Conservation (phyloP, 2,113 vertebrate species). For the human (Homo sapiens) region GRCh38 chr12:48089001-48089500, state of each 20-base stretch:
- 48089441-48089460: slow-evolving; percentile 43
- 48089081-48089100: slow-evolving; percentile 74
- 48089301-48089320: slow-evolving; percentile 82
- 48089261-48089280: slow-evolving; percentile 82
- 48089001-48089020: slow-evolving; percentile 48
- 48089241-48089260: slow-evolving; percentile 82
- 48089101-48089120: slow-evolving; percentile 71
- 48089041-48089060: slow-evolving; percentile 70
- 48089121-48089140: slow-evolving; percentile 78
- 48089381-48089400: slow-evolving; percentile 67
- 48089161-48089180: slow-evolving; percentile 80
- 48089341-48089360: slow-evolving; percentile 78
- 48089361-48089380: slow-evolving; percentile 76
- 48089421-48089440: slow-evolving; percentile 39
- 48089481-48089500: slow-evolving; percentile 58
- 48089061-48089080: slow-evolving; percentile 67
- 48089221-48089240: slow-evolving; percentile 80
- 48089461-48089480: slow-evolving; percentile 65
- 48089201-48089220: slow-evolving; percentile 81
- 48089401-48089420: slow-evolving; percentile 55
- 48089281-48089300: slow-evolving; percentile 82
- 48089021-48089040: slow-evolving; percentile 67
- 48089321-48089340: slow-evolving; percentile 78
- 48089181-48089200: slow-evolving; percentile 80
- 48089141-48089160: slow-evolving; percentile 79